These are phyloP conservation scores for Drosophila diplacantha DNA, from an alignment of 2,888 invertebrate species.

Conservation along the genomic window DNA sequence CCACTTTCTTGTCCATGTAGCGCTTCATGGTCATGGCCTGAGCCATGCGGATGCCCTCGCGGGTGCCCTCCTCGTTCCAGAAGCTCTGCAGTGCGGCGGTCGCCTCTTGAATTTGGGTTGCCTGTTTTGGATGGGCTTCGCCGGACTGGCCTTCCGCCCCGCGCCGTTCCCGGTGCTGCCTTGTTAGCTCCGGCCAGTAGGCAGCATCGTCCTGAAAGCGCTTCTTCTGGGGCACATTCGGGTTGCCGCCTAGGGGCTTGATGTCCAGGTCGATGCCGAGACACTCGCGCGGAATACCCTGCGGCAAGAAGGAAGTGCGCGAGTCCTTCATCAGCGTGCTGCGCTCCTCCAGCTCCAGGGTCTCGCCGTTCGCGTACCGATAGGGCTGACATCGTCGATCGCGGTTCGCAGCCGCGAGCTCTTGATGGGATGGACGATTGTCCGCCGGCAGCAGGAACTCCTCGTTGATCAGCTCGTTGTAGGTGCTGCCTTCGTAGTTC, in stretches of 20 bases:
- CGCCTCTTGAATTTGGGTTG: conserved; percentile 33
- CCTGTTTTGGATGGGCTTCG: conserved; percentile 5
- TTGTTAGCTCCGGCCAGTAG: conserved; percentile 32
- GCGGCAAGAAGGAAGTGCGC: conserved; percentile 82
- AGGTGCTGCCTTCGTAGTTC: conserved; percentile 57
- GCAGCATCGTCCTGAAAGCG: conserved; percentile 35
- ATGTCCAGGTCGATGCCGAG: conserved; percentile 35
- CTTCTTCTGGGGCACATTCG: conserved; percentile 31
- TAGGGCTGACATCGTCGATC: conserved; percentile 71
- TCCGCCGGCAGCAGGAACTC: conserved; percentile 52
- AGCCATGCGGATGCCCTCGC: conserved; percentile 80
- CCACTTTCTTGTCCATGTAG: conserved; percentile 85
- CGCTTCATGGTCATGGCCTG: conserved; percentile 86
- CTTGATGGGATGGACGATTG: conserved; percentile 26
- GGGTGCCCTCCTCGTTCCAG: conserved; percentile 75
- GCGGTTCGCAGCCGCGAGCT: conserved; percentile 53
- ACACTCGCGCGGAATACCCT: conserved; percentile 77
- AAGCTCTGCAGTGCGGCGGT: conserved; percentile 64
- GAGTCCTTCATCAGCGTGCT: conserved; percentile 82
- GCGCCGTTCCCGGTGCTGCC: conserved; percentile 51
- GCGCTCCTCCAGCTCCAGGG: conserved; percentile 79
- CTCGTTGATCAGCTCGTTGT: conserved; percentile 57
- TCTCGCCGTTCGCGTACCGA: conserved; percentile 69
- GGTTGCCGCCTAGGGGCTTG: conserved; percentile 19
- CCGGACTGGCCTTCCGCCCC: conserved; percentile 44